phyloP scores from a whole-genome alignment of 1,140 invertebrate genomes.

The Bombus waltoni region DNA sequence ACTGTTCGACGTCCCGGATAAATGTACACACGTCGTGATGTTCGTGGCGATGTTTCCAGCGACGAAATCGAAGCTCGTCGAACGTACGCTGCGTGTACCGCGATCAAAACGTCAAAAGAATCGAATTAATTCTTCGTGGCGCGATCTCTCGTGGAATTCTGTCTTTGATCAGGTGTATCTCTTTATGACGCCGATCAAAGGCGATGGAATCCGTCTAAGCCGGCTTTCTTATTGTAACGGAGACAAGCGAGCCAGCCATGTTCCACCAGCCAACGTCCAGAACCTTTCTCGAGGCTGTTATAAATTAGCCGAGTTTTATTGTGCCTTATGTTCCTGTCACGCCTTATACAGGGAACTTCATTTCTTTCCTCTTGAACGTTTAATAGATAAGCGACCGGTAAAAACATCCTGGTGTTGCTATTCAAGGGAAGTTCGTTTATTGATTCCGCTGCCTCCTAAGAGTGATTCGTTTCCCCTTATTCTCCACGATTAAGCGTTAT shows the following conservation, averaged over 20 bases:
- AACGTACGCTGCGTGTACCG: background rate
- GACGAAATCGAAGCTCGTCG: constrained; percentile 2
- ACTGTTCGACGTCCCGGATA: background rate
- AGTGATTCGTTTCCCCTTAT: constrained; percentile 4
- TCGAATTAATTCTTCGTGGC: constrained; percentile 11
- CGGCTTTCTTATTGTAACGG: constrained; percentile 21
- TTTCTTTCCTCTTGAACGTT: background rate
- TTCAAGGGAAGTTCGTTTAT: constrained; percentile 20
- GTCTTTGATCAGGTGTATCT: constrained; percentile 25
- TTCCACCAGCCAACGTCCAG: background rate
- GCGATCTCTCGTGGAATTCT: background rate
- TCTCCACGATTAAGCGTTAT: constrained; percentile 9
- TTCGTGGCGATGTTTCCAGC: background rate
- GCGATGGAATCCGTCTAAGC: constrained; percentile 6
- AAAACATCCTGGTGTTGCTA: background rate
- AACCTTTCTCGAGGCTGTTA: constrained; percentile 17
- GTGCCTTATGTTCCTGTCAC: constrained; percentile 18
- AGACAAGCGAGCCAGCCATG: background rate
- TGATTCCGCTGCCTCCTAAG: background rate
- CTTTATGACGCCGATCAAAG: constrained; percentile 17
- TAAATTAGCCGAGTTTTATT: constrained; percentile 37
- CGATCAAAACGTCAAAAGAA: background rate
- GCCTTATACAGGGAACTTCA: constrained; percentile 35
- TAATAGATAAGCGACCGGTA: constrained; percentile 26
- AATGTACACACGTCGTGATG: background rate